Percentiles rank a stretch among this genome's conserved stretches.
Evolutionary conservation across 2,888 invertebrate species (phyloP).

Genomic region (Coenonympha arcania): DNA sequence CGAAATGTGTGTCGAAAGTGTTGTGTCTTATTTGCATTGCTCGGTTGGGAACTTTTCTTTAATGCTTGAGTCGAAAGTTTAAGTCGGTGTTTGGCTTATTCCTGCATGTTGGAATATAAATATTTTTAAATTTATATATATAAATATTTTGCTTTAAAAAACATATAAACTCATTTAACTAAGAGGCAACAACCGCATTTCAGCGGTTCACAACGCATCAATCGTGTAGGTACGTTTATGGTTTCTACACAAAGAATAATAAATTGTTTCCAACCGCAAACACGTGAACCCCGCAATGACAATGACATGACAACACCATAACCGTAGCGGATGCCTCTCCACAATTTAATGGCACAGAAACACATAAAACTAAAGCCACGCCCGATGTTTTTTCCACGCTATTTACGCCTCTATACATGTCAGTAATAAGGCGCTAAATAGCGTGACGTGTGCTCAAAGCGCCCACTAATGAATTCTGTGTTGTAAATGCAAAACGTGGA

Average conservation of each 20-base stretch:
- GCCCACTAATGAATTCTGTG: constrained; percentile 32
- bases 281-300: not conserved
- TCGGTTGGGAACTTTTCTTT: no score
- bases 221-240: not conserved
- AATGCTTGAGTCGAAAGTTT: no score
- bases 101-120: no score
- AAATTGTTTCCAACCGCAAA: not conserved
- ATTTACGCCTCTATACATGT: constrained; percentile 9
- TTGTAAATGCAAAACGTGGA: constrained; percentile 41
- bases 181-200: not conserved
- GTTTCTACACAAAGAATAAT: constrained; percentile 1
- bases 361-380: constrained; percentile 21
- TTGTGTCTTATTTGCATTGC: no score
- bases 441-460: constrained; percentile 21
- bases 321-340: no score
- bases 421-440: constrained; percentile 9
- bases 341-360: constrained; percentile 15
- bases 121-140: no score
- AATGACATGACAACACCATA: not conserved
- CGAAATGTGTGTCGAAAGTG: no score
- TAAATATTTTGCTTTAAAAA: no score
- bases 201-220: not conserved
- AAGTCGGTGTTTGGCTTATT: no score
- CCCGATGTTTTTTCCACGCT: constrained; percentile 12
- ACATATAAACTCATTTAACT: not conserved